Conservation (phyloP, 1,140 invertebrate species). For the Saccostrea glomerata region DNA sequence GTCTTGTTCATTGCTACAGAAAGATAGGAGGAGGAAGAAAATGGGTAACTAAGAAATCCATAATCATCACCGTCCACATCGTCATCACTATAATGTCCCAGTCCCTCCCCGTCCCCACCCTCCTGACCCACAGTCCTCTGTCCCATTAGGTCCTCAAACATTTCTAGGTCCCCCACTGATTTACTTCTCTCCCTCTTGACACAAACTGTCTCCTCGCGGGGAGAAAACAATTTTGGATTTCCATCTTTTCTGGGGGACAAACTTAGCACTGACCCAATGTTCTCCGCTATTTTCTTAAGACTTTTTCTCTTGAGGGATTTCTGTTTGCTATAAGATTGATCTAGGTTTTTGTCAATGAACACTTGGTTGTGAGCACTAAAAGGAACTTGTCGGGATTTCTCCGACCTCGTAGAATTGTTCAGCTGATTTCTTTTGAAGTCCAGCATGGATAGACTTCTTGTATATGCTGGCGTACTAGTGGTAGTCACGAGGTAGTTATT, state of each 20-base stretch:
- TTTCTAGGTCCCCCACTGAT: slow-evolving; percentile 67
- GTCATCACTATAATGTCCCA: slow-evolving; percentile 60
- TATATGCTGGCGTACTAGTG: slow-evolving; percentile 5
- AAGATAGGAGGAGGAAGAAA: slow-evolving; percentile 61
- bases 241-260: slow-evolving; percentile 47
- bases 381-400: slow-evolving; percentile 1
- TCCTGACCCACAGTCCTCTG: slow-evolving; percentile 52
- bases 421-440: slow-evolving; percentile 48
- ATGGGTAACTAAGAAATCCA: slow-evolving; percentile 71
- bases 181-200: slow-evolving; percentile 61
- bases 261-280: slow-evolving; percentile 44
- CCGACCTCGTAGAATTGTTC: slow-evolving; percentile 30
- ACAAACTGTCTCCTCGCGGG: slow-evolving; percentile 21
- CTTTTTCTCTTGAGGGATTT: slow-evolving; percentile 42
- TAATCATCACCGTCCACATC: slow-evolving; percentile 75
- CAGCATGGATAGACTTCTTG: slow-evolving; percentile 35
- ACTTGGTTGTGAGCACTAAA: slow-evolving; percentile 40
- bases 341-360: slow-evolving; percentile 39
- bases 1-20: slow-evolving; percentile 72
- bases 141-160: slow-evolving; percentile 50
- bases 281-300: slow-evolving; percentile 52
- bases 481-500: slow-evolving; percentile 56
- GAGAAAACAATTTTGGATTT: slow-evolving; percentile 44
- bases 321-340: slow-evolving; percentile 5
- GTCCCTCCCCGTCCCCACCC: slow-evolving; percentile 23